phyloP scores from a whole-genome alignment of 2,888 invertebrate genomes.

The Callyntrura sp. region DNA sequence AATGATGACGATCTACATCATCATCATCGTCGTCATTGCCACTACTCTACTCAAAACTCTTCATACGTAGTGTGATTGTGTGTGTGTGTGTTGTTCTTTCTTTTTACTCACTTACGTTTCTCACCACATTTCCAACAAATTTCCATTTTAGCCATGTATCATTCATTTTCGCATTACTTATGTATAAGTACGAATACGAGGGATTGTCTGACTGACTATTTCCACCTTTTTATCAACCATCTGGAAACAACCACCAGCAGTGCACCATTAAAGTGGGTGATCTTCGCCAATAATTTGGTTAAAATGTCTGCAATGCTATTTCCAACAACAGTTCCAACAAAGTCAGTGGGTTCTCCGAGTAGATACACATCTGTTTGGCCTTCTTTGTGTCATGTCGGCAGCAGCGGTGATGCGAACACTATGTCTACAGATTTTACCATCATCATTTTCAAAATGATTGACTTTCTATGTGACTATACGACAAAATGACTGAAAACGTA shows the following conservation, averaged over 20 bases:
- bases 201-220: too few relatives aligned
- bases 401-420: not conserved
- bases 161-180: conserved; percentile 62
- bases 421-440: too few relatives aligned
- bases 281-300: not conserved
- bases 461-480: too few relatives aligned
- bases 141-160: conserved; percentile 44
- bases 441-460: too few relatives aligned
- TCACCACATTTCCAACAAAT: not conserved
- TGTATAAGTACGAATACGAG: conserved; percentile 18
- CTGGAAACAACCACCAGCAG: too few relatives aligned
- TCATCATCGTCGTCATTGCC: not conserved
- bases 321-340: not conserved
- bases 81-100: not conserved
- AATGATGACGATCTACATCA: conserved; percentile 10
- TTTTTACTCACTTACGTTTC: not conserved
- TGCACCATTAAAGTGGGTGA: too few relatives aligned
- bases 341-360: too few relatives aligned
- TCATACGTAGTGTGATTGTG: too few relatives aligned
- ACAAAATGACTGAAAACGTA: not conserved
- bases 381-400: too few relatives aligned
- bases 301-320: not conserved
- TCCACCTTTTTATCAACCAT: too few relatives aligned
- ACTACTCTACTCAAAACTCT: not conserved
- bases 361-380: too few relatives aligned